These are phyloP conservation scores for Harpagoxenus sublaevis DNA, from an alignment of 2,888 invertebrate species.

Conservation along the genomic window DNA sequence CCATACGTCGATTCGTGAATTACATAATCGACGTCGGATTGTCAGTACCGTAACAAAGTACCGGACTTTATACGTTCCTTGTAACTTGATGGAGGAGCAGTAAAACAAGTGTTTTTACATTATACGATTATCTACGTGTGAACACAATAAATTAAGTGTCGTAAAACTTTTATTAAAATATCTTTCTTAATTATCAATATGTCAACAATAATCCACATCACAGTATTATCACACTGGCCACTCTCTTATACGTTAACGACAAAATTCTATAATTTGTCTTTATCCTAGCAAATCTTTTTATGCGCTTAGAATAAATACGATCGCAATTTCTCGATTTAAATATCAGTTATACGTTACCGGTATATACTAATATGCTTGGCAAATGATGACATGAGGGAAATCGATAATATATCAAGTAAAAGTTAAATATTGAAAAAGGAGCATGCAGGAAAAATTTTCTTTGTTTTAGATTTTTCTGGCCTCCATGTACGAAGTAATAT, in stretches of 20 bases:
- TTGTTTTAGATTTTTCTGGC: slow-evolving; percentile 3
- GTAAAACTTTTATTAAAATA: slow-evolving; percentile 37
- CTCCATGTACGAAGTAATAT: neutral
- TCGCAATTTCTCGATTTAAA: slow-evolving; percentile 1
- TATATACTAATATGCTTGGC: neutral
- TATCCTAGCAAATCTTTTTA: slow-evolving; percentile 13
- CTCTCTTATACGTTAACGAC: neutral
- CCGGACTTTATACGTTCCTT: neutral
- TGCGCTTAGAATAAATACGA: neutral
- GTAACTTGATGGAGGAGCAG: neutral
- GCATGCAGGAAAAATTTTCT: neutral
- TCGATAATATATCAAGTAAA: slow-evolving; percentile 28
- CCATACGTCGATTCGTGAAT: neutral
- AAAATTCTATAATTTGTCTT: slow-evolving; percentile 12
- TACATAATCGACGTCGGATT: neutral
- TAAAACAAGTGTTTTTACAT: slow-evolving; percentile 13
- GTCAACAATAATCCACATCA: slow-evolving; percentile 25
- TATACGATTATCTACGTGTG: neutral
- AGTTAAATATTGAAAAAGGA: neutral
- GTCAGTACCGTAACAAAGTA: neutral
- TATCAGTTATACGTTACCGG: slow-evolving; percentile 4
- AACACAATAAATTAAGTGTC: neutral
- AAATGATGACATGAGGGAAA: slow-evolving; percentile 29
- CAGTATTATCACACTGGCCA: slow-evolving; percentile 35
- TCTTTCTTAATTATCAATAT: neutral